Conservation (phyloP, 2,113 vertebrate genomes). For the Pluvianellus socialis region DNA sequence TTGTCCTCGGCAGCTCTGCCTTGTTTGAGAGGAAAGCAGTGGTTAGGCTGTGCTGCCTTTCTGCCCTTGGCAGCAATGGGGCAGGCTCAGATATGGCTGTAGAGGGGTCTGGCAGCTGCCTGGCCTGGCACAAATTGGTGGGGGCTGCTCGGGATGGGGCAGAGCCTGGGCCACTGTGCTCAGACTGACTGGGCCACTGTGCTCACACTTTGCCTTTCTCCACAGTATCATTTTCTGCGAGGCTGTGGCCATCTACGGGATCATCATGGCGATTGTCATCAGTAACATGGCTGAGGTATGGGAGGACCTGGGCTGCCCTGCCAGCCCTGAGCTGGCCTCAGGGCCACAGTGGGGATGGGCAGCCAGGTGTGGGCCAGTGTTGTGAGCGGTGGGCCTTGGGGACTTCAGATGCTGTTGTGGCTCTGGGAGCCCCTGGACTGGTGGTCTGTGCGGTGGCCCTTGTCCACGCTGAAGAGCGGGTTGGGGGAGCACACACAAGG, state of each 20-base stretch:
- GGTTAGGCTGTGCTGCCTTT: not conserved
- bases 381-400: not conserved
- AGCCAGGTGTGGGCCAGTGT: not conserved
- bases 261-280: constrained; percentile 99
- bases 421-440: not conserved
- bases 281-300: constrained; percentile 97
- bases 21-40: not conserved
- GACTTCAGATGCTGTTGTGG: not conserved
- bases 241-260: constrained; percentile 98
- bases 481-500: not conserved
- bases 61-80: not conserved
- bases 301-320: not conserved
- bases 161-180: not conserved
- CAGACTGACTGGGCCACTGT: not conserved
- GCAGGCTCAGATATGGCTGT: not conserved
- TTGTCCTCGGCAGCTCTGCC: not conserved
- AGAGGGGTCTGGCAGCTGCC: not conserved
- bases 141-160: not conserved
- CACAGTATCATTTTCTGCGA: constrained; percentile 98
- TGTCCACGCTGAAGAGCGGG: not conserved
- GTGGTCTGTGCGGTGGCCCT: not conserved
- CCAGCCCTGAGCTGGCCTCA: fast-evolving
- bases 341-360: fast-evolving
- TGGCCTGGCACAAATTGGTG: not conserved
- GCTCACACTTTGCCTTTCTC: not conserved